phyloP scores from a whole-genome alignment of 1,140 invertebrate genomes.

The Eulimnadia texana region DNA sequence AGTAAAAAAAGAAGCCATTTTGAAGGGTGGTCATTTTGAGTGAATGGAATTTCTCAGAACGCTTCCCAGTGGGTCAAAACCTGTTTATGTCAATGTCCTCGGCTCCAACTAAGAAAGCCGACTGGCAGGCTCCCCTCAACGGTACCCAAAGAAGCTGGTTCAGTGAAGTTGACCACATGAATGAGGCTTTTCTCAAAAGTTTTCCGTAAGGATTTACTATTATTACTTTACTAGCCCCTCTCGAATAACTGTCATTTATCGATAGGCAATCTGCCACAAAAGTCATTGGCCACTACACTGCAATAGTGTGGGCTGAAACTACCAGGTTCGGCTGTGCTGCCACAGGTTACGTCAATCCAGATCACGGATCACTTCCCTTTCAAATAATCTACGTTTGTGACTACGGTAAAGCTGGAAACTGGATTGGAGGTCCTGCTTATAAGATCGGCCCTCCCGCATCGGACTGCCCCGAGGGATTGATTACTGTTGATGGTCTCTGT shows the following conservation, averaged over 20 bases:
- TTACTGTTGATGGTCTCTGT: conserved; percentile 8
- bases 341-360: background rate
- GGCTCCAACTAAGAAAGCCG: background rate
- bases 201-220: background rate
- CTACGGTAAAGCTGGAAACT: conserved; percentile 23
- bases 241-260: no score
- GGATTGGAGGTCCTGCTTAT: conserved; percentile 8
- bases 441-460: conserved; percentile 15
- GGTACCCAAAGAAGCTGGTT: background rate
- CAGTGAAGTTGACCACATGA: conserved; percentile 1
- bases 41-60: background rate
- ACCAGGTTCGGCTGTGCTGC: conserved; percentile 3
- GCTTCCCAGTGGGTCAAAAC: conserved; percentile 13
- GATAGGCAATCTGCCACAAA: background rate
- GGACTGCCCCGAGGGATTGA: conserved; percentile 16
- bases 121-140: background rate
- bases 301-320: conserved; percentile 9
- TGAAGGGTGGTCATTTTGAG: background rate
- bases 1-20: no score
- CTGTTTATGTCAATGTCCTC: background rate
- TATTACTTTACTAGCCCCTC: background rate
- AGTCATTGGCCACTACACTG: conserved; percentile 12
- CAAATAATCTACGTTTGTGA: conserved; percentile 20
- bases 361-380: background rate
- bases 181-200: background rate